Base-by-base conservation (phyloP, 1,140 invertebrate genomes). In the Semibalanus balanoides region DNA sequence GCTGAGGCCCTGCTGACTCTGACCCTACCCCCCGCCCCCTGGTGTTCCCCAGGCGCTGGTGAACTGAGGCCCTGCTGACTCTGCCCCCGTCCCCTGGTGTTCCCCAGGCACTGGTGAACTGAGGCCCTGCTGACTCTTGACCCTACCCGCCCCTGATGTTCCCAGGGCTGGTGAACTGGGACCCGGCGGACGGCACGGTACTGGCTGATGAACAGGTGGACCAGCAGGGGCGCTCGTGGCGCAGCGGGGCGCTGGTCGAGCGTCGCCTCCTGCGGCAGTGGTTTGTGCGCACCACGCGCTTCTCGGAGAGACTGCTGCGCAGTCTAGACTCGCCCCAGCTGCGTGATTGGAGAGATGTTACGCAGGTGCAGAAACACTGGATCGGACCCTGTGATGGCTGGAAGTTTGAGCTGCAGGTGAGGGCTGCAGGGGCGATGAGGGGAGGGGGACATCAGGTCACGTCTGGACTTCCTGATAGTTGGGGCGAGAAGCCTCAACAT, bases 191-290 rank as follows among this genome's bases (percentile, higher is more conserved):
- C 86, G 84, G 94, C 83, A 99, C 98, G 25, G 98, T 99, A 9
- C 83, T 99, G 76, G 98, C 98, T 28, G 92, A 98, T 86, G 98
- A 99, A 84, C 98, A 99, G 88, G 93, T 99, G 31, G 95, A 97
- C 86, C 88, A 89, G 72, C 88, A 93, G 83, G 94, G 95, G 30
- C 87, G 87, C 79, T 97, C 96, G 0, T 99, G 98, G 98, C 86
- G 98, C 77, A 99, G 97, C 28, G 97, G 97, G 0, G 96, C 94
- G 14, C 89, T 90, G 83, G 96, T 98, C 25, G 92, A 99, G 83
- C 96, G 94, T 82, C 92, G 90, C 82, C 84, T 90, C 73, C 85
- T 99, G 0, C 91, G 89, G 73, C 97, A 99, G 82, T 99, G 98
- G 98, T 98, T 95, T 83, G 89, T 99, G 76, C 90, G 89, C 84